Percentiles rank a stretch among this genome's conserved stretches.
phyloP scores from a whole-genome alignment of 2,888 invertebrate species.

The Iselma pallidipennis region DNA sequence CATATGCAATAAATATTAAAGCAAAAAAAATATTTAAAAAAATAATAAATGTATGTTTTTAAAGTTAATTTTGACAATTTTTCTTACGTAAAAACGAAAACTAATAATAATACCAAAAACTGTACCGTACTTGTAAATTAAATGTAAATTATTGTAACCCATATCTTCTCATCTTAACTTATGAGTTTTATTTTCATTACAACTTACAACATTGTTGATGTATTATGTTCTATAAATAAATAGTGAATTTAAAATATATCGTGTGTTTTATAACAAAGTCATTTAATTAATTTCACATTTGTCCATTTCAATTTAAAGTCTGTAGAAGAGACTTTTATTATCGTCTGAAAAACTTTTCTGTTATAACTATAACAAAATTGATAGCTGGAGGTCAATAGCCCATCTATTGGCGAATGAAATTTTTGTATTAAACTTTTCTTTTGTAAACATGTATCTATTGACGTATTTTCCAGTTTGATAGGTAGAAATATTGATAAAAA shows the following conservation, averaged over 20 bases:
- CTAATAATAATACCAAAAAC: slow-evolving; percentile 18
- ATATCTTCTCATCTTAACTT: slow-evolving; percentile 6
- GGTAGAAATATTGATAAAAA: no score
- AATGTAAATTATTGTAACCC: slow-evolving; percentile 17
- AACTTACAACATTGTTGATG: slow-evolving; percentile 7
- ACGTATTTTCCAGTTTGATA: no score
- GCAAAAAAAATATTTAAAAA: no score
- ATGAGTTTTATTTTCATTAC: no score
- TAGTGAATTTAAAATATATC: slow-evolving; percentile 29
- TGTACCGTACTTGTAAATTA: slow-evolving; percentile 16
- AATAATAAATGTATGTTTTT: slow-evolving; percentile 15
- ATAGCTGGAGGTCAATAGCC: background rate
- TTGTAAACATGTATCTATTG: no score
- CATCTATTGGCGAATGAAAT: no score
- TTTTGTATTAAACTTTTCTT: no score
- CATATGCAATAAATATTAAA: slow-evolving; percentile 33
- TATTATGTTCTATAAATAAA: slow-evolving; percentile 25
- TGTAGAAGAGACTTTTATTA: no score
- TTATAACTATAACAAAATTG: background rate
- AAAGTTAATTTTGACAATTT: background rate
- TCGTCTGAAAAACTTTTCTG: no score
- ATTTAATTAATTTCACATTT: background rate
- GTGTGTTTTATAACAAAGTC: background rate
- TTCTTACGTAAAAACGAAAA: slow-evolving; percentile 8
- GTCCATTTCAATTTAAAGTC: background rate